Evolutionary conservation across 30 jellyfish, hydroid and myxozoan species (phyloP), one percentile per base, ranked within the genome.

Genomic region (Calvadosia cruxmelitensis): DNA sequence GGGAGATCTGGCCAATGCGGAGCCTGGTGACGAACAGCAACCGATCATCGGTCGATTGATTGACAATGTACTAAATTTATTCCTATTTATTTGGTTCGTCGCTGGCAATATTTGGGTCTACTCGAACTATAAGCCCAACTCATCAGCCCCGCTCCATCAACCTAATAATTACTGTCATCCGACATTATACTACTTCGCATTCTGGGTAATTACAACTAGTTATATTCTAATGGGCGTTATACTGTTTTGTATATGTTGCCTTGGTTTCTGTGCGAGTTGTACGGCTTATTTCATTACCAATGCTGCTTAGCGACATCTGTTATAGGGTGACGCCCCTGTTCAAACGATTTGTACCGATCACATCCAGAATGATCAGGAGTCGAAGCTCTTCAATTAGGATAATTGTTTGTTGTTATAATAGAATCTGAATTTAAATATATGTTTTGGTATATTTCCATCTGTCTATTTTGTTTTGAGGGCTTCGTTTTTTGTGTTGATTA

Each of bases 51-150:
- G 93, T 29, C 75, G 70, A 71, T 70, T 90, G 16, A 31, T 90
- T 29, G 98, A 90, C 63, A 90, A 94, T 32, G 94, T 90, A 3
- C 62, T 90, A 48, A 90, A 90, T 74, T 75, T 90, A 49, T 90
- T 90, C 66, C 84, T 90, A 3, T 90, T 90, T 61, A 82, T 93
- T 33, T 90, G 98, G 98, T 90, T 90, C 50, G 68, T 90, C 33
- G 98, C 98, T 66, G 98, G 98, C 0, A 90, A 83, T 72, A 76
- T 90, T 28, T 90, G 98, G 98, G 94, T 90, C 16, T 90, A 90
- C 53, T 82, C 95, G 30, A 90, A 90, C 28, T 90, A 76, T 67
- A 82, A 90, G 71, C 98, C 98, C 12, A 42, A 81, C 66, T 90
- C 76, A 53, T 57, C 26, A 12, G 95, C 98, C n/a, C 98, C 95